Evolutionary conservation across 2,888 invertebrate genomes (phyloP), one percentile per base, ranked within the genome.

Genomic region (Smittia sp.): DNA sequence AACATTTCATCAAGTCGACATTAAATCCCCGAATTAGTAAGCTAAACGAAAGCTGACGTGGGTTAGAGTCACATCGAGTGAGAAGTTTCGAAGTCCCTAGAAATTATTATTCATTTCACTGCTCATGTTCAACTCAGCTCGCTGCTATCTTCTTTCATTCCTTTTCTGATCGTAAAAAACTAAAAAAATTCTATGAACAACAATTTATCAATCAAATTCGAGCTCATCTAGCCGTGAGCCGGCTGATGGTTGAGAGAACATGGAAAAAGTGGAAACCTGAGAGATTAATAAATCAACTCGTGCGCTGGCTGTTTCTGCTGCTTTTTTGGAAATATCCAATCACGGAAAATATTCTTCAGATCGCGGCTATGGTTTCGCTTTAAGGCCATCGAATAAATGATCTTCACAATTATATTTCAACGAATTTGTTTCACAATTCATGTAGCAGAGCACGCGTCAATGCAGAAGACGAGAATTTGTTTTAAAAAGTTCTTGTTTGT

Each of bases 81-180:
- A 58, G 18, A 18, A 22, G 18, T n/a, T 46, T 46, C 6, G 46
- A 46, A 46, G 6, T 46, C 58, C 58, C 58, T 22, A 18, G 20
- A 58, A 58, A 58, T 20, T 58, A 58, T 58, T 18, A 58, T 58
- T 58, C 58, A 58, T 58, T 58, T 58, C 58, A 58, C 22, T 58
- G 58, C 58, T 22, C 58, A 22, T 58, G 58, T 58, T 58, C 20
- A 58, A 58, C 20, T 58, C 58, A 58, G 22, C 20, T 7, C 7
- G 11, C 39, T 13, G 11, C 39, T 9, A 39, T 9, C 11, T 39
- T 39, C 20, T 58, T 58, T 58, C 58, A 58, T 20, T 20, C 22
- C 22, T 58, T 58, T 22, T 18, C 18, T 58, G n/a, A 1, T 18
- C 7, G 18, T 18, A 18, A 58, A 58, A 58, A 58, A 46, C 58